Base-by-base conservation (phyloP, 2,888 invertebrate species). In the Neoaliturus tenellus region DNA sequence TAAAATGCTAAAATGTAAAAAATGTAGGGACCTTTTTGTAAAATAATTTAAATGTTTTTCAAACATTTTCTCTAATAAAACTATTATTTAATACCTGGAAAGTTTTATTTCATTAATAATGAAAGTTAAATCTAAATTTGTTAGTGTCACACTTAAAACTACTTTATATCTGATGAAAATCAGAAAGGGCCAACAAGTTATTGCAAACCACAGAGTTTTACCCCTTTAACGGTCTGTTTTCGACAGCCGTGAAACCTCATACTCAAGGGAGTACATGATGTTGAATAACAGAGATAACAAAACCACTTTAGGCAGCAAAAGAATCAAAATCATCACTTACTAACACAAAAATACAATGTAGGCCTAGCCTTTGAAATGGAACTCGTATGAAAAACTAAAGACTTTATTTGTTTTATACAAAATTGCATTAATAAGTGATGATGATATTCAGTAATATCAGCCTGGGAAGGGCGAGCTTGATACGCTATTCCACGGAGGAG, bases 401-500 rank as follows among this genome's bases (percentile, higher is more conserved):
- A 44, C 75, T 75, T 75, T 44, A 75, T 75, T 75, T 4, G 17
- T 25, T 44, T 12, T 48, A 28, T 25, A 41, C 41, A 75, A 48
- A n/a, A 48, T n/a, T 44, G 41, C 75, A 75, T 75, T 75, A 75
- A 75, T 75, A 75, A 75, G 75, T 75, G 75, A 75, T 75, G 75
- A 75, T 35, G 39, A 39, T 39, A 33, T 39, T 20, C 71, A 39
- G 20, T 39, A 71, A 39, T 35, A 12, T 39, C 35, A 71, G 41
- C 71, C 71, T 71, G 62, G 62, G 33, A 39, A 35, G 39, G 71
- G 39, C 5, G 71, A 71, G n/a, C 71, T 71, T 20, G 35, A 4
- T 28, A 62, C 31, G 25, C 62, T 62, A 62, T 62, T 62, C 31
- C 39, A 71, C 41, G 33, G 71, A 12, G 17, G 31, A 71, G 81